Evolutionary conservation across 2,888 invertebrate species (phyloP).

Genomic region (Argynnis bischoffii): DNA sequence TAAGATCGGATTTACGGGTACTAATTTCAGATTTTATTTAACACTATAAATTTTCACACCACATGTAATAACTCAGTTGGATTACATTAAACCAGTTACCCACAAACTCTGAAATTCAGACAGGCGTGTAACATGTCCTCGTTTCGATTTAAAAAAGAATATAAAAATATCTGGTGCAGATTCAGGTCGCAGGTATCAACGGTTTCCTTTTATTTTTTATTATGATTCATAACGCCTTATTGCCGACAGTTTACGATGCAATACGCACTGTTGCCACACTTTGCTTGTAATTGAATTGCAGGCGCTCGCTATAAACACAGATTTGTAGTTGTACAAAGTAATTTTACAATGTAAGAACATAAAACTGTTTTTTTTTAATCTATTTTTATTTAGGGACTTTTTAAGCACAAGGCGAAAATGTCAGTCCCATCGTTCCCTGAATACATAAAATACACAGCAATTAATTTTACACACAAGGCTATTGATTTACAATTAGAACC

Average conservation of each 20-base stretch:
- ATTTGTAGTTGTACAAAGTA: conserved; percentile 15
- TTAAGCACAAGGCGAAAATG: too few relatives aligned
- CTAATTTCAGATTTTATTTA: background rate
- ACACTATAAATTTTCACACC: conserved; percentile 4
- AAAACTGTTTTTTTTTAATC: too few relatives aligned
- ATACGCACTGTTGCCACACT: conserved; percentile 70
- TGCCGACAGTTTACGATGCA: conserved; percentile 69
- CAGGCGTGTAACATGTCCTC: conserved; percentile 30
- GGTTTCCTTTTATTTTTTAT: conserved; percentile 54
- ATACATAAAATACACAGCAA: too few relatives aligned
- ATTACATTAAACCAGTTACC: conserved; percentile 24
- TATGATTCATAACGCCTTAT: conserved; percentile 69
- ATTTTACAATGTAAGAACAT: conserved; percentile 10
- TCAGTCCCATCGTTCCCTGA: too few relatives aligned
- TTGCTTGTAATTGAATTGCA: conserved; percentile 77
- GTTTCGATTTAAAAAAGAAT: conserved; percentile 37
- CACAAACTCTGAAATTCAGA: conserved; percentile 27
- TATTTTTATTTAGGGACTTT: too few relatives aligned
- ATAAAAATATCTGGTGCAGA: conserved; percentile 45
- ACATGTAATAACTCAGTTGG: conserved; percentile 14
- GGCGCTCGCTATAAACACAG: conserved; percentile 55
- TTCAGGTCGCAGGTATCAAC: conserved; percentile 56
- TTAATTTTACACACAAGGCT: too few relatives aligned
- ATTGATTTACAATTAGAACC: too few relatives aligned
- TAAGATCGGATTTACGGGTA: background rate